Base-by-base conservation (phyloP, 2,113 vertebrate species). In the Bubo blakistoni region DNA sequence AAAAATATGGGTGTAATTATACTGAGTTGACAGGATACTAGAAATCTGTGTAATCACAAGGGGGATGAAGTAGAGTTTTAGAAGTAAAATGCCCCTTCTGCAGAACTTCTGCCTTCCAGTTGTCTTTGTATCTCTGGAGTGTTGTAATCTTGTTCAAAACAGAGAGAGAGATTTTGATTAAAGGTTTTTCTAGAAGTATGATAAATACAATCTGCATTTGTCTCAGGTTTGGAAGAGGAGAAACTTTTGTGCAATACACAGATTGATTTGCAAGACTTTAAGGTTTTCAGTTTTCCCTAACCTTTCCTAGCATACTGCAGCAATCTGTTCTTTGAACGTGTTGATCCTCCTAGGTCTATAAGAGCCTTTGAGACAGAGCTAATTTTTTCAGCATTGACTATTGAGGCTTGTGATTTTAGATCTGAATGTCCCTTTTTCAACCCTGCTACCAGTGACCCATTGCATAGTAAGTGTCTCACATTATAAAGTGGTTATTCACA, bases 401-500 rank as follows among this genome's bases (percentile, higher is more conserved):
- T 36, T 90, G 94, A 66, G 63, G 89, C 84, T 93, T 93, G 47
- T 94, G 88, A 81, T 52, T 88, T 77, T 84, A 93, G 90, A 86
- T 62, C 79, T 86, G 87, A 96, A 94, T 96, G 96, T 96, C 96
- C 95, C 63, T 81, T 96, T 92, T 67, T 96, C 94, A 94, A 94
- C 82, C 69, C 92, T 86, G 95, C 92, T 86, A 85, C 90, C 88
- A 92, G 76, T 96, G 96, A 96, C 96, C 96, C 72, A 63, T 70
- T 76, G 96, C 94, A 55, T 63, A 88, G 74, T 58, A 47, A 93
- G 81, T 84, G 86, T 95, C 95, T 88, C 44, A 16, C 76, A 67
- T n/a, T 58, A 97, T 97, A 95, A 96, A 96, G 96, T 93, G 69
- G 76, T 93, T 73, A 96, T 96, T 96, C 96, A 97, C 76, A 90